These are phyloP conservation scores for Bettongia penicillata DNA, from an alignment of 2,113 vertebrate species.

Conservation along the genomic window DNA sequence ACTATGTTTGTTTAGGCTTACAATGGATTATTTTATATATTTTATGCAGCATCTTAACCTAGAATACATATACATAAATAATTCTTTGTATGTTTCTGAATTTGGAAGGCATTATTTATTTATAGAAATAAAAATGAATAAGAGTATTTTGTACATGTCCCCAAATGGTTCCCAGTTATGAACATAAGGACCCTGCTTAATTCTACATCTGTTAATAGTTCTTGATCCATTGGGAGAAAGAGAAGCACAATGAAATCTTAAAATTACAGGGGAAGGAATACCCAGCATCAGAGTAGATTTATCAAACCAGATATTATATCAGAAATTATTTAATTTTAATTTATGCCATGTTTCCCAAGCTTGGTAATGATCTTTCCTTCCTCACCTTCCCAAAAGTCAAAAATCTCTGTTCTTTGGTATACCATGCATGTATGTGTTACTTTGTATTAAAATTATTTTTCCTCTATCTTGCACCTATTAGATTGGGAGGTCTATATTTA, in stretches of 20 bases:
- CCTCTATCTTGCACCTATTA: background rate
- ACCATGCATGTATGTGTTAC: background rate
- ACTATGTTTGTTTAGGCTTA: background rate
- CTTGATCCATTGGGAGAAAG: background rate
- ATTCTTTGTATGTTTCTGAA: background rate
- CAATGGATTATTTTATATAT: background rate
- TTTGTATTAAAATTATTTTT: background rate
- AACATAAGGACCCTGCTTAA: background rate
- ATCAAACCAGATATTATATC: background rate
- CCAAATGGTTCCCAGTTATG: background rate
- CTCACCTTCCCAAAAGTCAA: background rate
- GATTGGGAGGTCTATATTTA: background rate
- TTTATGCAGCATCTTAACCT: background rate
- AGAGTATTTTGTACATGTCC: background rate
- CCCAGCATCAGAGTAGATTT: background rate
- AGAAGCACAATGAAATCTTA: background rate
- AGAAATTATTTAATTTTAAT: background rate
- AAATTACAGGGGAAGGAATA: slow-evolving; percentile 4
- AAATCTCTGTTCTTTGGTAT: background rate
- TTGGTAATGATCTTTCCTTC: background rate
- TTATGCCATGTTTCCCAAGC: background rate
- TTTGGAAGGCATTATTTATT: background rate
- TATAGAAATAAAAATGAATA: background rate
- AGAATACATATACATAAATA: background rate
- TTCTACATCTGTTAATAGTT: background rate